phyloP scores from a whole-genome alignment of 2,888 invertebrate genomes.

The Leptarthrus brevirostris region DNA sequence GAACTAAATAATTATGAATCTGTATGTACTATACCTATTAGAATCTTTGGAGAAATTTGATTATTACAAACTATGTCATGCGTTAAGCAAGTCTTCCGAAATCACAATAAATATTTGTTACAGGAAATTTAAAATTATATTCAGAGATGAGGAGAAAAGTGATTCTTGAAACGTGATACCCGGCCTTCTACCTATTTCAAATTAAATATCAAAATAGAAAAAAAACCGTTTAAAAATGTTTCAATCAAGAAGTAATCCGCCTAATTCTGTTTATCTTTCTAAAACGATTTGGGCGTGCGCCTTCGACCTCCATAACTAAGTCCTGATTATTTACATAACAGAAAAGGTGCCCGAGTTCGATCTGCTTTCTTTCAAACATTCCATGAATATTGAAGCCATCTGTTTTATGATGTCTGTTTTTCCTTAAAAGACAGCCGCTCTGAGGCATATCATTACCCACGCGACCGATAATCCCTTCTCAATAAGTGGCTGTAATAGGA shows the following conservation, averaged over 20 bases:
- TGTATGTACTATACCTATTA: too few species aligned
- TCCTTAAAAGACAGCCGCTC: slow-evolving; percentile 4
- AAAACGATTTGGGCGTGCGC: neutral
- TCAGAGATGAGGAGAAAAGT: too few species aligned
- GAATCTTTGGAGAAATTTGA: too few species aligned
- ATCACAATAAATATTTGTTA: too few species aligned
- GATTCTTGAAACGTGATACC: too few species aligned
- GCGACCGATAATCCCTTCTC: slow-evolving; percentile 46
- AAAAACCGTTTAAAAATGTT: neutral
- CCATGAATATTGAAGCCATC: slow-evolving; percentile 26
- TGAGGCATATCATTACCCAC: slow-evolving; percentile 29
- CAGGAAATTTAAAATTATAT: too few species aligned
- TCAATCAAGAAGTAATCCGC: neutral
- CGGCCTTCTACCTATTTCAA: too few species aligned
- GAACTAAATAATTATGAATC: too few species aligned
- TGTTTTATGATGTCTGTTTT: neutral
- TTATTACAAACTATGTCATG: too few species aligned
- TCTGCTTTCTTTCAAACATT: slow-evolving; percentile 27
- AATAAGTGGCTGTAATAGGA: slow-evolving; percentile 25
- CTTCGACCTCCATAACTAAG: neutral
- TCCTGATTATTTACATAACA: neutral
- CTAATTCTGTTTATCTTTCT: neutral
- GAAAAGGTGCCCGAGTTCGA: neutral
- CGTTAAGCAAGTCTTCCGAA: too few species aligned
- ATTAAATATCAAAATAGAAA: too few species aligned